Evolutionary conservation across 2,797 vertebrate species (phyloP).

Genomic region (Babyrousa celebensis): DNA sequence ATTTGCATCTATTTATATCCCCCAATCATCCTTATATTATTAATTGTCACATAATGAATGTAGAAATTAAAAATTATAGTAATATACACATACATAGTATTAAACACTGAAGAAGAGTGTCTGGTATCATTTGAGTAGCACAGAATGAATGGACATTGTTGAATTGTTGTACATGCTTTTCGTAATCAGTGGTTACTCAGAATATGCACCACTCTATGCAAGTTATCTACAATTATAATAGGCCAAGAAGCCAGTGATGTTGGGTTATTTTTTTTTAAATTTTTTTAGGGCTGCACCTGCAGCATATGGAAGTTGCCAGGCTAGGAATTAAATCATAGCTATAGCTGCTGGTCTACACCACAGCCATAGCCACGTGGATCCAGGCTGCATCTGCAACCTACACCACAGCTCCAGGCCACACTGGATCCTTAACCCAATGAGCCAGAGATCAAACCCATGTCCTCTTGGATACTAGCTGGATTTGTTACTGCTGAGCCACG

Average conservation of each 20-base stretch:
- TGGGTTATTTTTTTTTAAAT: not conserved
- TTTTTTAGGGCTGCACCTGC: too few species aligned
- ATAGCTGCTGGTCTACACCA: too few species aligned
- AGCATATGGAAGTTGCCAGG: too few species aligned
- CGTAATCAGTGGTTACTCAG: not conserved
- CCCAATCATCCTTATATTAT: not conserved
- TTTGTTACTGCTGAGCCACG: too few species aligned
- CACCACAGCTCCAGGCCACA: too few species aligned
- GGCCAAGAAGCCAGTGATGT: not conserved
- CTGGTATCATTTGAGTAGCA: not conserved
- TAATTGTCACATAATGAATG: not conserved
- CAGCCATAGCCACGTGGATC: too few species aligned
- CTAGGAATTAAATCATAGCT: too few species aligned
- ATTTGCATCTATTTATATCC: not conserved
- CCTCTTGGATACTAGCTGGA: too few species aligned
- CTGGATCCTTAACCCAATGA: too few species aligned
- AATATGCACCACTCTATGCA: not conserved
- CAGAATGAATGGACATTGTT: not conserved
- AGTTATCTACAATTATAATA: not conserved
- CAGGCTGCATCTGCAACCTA: too few species aligned
- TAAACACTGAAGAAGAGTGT: not conserved
- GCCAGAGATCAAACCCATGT: too few species aligned
- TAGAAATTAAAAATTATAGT: conserved; percentile 30
- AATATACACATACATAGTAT: not conserved
- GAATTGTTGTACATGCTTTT: not conserved